Evolutionary conservation across 2,113 vertebrate species (phyloP).

Genomic region (Sclerurus mexicanus): DNA sequence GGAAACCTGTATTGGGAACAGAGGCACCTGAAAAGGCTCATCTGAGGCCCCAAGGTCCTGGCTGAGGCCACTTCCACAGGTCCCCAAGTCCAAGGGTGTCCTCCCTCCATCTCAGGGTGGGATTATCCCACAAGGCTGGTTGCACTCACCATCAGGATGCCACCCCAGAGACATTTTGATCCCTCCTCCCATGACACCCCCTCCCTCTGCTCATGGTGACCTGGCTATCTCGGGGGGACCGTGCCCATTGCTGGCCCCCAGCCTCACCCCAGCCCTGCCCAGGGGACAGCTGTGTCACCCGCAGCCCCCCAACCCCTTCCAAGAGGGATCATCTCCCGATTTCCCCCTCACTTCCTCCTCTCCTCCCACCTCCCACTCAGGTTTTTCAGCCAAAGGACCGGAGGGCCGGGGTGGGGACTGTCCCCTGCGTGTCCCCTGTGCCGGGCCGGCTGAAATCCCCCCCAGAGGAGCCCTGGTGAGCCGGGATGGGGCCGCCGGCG

Average conservation of each 20-base stretch:
- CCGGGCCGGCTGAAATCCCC: not conserved
- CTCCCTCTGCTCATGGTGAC: not conserved
- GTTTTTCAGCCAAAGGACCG: not conserved
- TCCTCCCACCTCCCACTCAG: not conserved
- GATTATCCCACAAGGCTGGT: not conserved
- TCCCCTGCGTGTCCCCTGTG: rapidly evolving
- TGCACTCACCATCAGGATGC: rapidly evolving
- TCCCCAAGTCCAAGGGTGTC: not conserved
- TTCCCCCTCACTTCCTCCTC: not conserved
- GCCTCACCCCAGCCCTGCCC: not conserved
- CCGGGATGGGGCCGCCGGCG: not conserved
- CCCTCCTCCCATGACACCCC: not conserved
- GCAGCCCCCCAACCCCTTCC: not conserved
- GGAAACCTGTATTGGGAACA: slow-evolving; percentile 11
- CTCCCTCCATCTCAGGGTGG: not conserved
- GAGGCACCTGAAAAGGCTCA: not conserved
- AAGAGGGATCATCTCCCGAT: not conserved
- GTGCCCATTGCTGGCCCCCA: not conserved
- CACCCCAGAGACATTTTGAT: not conserved
- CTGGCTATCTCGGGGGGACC: not conserved
- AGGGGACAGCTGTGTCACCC: not conserved
- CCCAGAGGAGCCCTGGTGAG: not conserved
- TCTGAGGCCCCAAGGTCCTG: not conserved
- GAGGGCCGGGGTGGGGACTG: not conserved
- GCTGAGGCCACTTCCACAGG: not conserved